phyloP scores from a whole-genome alignment of 2,113 vertebrate species.

The Machaerirhynchus nigripectus region DNA sequence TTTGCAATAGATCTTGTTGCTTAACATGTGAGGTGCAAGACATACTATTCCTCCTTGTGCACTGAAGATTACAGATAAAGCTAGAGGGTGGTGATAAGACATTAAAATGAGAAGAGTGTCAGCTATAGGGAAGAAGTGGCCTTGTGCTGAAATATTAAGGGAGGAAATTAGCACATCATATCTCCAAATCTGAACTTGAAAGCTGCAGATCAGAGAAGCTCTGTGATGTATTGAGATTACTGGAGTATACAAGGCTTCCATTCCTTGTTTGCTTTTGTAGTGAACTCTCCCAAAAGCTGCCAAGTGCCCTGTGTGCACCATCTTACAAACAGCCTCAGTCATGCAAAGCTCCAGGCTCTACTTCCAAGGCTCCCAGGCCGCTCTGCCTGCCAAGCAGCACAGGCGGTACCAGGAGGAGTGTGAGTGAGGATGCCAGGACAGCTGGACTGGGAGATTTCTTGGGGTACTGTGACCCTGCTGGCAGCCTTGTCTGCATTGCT shows the following conservation, averaged over 20 bases:
- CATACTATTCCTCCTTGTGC: neutral
- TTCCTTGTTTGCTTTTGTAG: neutral
- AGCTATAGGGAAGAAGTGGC: neutral
- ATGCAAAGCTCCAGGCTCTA: neutral
- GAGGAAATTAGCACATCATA: neutral
- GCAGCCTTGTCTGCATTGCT: neutral
- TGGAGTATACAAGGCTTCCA: neutral
- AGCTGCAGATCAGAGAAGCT: neutral
- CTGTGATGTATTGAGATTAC: neutral
- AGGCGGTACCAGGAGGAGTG: neutral
- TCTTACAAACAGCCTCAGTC: neutral
- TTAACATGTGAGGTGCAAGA: conserved; percentile 6
- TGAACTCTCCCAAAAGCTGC: neutral
- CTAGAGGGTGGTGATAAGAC: neutral
- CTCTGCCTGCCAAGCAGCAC: neutral
- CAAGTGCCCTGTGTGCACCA: neutral
- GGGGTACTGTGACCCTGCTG: neutral
- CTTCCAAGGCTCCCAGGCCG: neutral
- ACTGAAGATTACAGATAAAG: neutral
- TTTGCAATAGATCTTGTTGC: conserved; percentile 32
- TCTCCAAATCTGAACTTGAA: neutral
- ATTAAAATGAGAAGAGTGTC: neutral
- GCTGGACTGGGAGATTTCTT: neutral
- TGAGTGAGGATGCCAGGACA: neutral
- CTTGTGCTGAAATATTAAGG: neutral